Evolutionary conservation across 2,888 invertebrate species (phyloP).

Genomic region (Erebia ligea): DNA sequence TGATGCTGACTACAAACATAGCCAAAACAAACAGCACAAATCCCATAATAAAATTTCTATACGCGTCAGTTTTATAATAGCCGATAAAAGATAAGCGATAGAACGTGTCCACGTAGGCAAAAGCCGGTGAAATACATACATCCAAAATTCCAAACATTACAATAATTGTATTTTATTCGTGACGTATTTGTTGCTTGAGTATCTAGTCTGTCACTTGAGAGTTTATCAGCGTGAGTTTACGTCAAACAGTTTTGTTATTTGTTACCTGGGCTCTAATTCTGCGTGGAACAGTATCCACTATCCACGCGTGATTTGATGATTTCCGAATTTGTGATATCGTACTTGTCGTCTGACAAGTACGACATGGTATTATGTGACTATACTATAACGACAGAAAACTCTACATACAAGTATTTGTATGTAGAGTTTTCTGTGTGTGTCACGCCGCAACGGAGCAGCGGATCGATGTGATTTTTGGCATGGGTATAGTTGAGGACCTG

Average conservation of each 20-base stretch:
- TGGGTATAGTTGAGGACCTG: too few species aligned
- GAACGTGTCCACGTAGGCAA: slow-evolving; percentile 24
- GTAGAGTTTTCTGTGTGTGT: too few species aligned
- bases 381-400: too few species aligned
- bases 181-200: slow-evolving; percentile 22
- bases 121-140: slow-evolving; percentile 23
- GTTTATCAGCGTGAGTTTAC: slow-evolving; percentile 5
- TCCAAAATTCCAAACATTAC: slow-evolving; percentile 6
- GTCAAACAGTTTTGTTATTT: slow-evolving; percentile 6
- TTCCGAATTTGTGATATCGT: not conserved
- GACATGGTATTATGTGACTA: too few species aligned
- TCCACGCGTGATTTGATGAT: not conserved
- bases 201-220: slow-evolving; percentile 7
- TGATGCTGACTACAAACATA: not conserved
- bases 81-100: slow-evolving; percentile 26
- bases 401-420: too few species aligned
- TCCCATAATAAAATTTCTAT: slow-evolving; percentile 9
- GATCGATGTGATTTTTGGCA: too few species aligned
- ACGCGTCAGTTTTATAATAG: slow-evolving; percentile 29
- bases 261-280: not conserved
- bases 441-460: too few species aligned
- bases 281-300: not conserved
- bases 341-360: too few species aligned
- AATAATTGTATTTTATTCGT: too few species aligned
- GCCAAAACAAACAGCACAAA: slow-evolving; percentile 4